phyloP scores from a whole-genome alignment of 2,113 vertebrate species.

The Cariama cristata region DNA sequence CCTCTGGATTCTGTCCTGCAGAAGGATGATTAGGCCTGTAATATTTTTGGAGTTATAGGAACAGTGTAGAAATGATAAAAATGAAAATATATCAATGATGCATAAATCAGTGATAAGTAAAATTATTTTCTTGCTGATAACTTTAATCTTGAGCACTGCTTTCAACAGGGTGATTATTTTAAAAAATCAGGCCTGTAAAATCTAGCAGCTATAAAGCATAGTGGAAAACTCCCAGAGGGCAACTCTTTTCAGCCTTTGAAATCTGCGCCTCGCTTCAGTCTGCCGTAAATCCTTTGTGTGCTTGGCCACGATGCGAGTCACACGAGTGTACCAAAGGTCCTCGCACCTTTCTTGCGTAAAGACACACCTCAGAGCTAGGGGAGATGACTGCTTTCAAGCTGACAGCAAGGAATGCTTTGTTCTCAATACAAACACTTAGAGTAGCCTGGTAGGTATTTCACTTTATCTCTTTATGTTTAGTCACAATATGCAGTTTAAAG shows the following conservation, averaged over 20 bases:
- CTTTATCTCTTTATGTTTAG: not conserved
- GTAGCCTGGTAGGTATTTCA: not conserved
- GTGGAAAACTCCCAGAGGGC: not conserved
- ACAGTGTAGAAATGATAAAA: not conserved
- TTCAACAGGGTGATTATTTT: not conserved
- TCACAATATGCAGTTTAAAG: not conserved
- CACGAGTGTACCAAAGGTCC: not conserved
- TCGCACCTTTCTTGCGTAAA: not conserved
- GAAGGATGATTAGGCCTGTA: not conserved
- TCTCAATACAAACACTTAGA: not conserved
- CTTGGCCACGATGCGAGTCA: not conserved
- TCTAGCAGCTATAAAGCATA: not conserved
- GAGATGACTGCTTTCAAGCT: not conserved
- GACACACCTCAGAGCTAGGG: not conserved
- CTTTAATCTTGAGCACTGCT: not conserved
- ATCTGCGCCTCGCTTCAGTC: not conserved
- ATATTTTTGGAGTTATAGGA: not conserved
- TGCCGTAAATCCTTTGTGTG: not conserved
- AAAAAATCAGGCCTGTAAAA: not conserved
- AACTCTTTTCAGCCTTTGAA: not conserved
- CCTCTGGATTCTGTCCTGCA: not conserved
- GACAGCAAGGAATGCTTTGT: not conserved
- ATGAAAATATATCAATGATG: not conserved
- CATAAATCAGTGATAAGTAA: not conserved
- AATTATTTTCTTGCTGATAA: not conserved